Base-by-base conservation (phyloP, 1,140 invertebrate genomes). In the Lordiphosa stackelbergi region DNA sequence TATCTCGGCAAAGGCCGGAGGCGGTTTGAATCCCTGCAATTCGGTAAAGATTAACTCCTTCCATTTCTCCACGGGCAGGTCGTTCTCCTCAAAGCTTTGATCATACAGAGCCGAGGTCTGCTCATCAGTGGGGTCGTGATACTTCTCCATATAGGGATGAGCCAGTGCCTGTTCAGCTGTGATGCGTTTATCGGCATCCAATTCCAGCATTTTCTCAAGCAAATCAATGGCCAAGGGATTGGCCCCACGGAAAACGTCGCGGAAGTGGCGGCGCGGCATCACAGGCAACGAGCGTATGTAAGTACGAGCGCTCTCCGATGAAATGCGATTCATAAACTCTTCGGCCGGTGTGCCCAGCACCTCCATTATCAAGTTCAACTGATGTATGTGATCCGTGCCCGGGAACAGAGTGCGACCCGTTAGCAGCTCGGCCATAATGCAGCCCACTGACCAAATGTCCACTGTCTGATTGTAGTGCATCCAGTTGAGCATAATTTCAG, bases 401-500 rank as follows among this genome's bases (percentile, higher is more conserved):
- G 98, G 98, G 88, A 99, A 99, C 43, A 99, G 89, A 7, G 96
- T 96, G 85, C 94, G 92, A 46, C 96, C 93, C 2, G 96, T 98
- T 36, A 99, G 89, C 66, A 99, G 89, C 89, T 99, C 98, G 3
- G 97, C 97, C 96, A 99, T 98, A 61, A 99, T 99, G 88, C 98
- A 99, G n/a, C 97, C 98, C 37, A 99, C 97, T 11, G 96, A 98
- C 97, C 97, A 99, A 85, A 98, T 98, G 88, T 98, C 97, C 69
- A 98, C 97, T 90, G 97, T 99, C 89, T 99, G 96, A 90, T 97
- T 98, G 86, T 99, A 99, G 88, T 99, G 97, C 97, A 99, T 99
- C 98, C 98, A 99, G 88, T 99, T 99, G 8, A 99, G 91, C 97
- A 99, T 99, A 45, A 99, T 99, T 91, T 99, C 98, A 11, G 98